A percentile compares a stretch with the other conserved stretches of the same genome.
phyloP scores from a whole-genome alignment of 2,797 vertebrate genomes.

The Anolis apletophallus region DNA sequence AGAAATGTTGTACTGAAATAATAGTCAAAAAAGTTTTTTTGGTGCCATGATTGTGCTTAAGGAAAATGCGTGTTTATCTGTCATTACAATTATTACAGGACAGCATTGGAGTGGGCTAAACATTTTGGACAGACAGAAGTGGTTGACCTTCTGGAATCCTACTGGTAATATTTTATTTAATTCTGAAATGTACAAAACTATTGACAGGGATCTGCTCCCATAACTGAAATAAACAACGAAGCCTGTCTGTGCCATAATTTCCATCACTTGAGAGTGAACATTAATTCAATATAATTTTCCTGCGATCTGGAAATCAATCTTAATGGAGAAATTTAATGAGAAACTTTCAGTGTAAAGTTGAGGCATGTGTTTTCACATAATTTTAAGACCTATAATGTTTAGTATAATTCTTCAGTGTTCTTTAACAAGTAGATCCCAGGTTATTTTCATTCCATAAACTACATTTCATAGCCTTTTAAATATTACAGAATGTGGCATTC shows the following conservation, averaged over 20 bases:
- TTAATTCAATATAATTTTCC: background rate
- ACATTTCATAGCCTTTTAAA: background rate
- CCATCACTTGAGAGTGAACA: background rate
- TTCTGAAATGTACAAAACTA: background rate
- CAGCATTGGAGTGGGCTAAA: conserved; percentile 91
- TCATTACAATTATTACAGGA: conserved; percentile 80
- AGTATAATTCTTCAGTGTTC: background rate
- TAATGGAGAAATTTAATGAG: background rate
- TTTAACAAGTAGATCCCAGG: background rate
- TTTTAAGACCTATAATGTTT: background rate
- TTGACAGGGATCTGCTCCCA: background rate
- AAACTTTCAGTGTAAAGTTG: background rate
- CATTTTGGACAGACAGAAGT: conserved; percentile 89
- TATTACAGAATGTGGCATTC: no score
- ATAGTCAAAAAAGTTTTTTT: background rate
- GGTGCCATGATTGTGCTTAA: background rate
- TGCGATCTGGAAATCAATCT: background rate
- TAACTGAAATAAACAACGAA: background rate
- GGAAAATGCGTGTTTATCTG: conserved; percentile 11
- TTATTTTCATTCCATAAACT: background rate
- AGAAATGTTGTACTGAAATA: background rate
- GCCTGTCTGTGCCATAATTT: background rate
- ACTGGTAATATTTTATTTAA: conserved; percentile 80
- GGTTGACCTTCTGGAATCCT: conserved; percentile 89
- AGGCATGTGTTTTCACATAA: background rate